Conservation (phyloP, 2,888 invertebrate species). For the Sarcophaga variegata region DNA sequence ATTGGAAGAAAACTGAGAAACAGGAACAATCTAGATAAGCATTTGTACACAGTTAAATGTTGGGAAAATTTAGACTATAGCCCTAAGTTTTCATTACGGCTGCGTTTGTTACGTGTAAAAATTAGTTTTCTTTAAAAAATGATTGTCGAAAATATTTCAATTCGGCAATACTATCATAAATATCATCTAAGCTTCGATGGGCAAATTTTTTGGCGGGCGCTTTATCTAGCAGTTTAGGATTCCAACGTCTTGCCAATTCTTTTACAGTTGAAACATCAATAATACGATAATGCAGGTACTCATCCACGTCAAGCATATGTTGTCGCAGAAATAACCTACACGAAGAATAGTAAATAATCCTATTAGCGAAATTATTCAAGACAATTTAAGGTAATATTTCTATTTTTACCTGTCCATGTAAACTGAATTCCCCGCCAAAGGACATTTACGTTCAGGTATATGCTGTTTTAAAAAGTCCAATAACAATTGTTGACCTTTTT, state of each 20-base stretch:
- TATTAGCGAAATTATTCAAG: neutral
- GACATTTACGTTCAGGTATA: slow-evolving; percentile 84
- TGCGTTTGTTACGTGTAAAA: slow-evolving; percentile 17
- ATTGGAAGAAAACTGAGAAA: no score
- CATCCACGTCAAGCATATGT: slow-evolving; percentile 89
- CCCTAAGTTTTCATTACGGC: neutral
- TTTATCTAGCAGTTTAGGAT: slow-evolving; percentile 84
- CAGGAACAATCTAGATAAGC: no score
- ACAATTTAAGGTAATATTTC: neutral
- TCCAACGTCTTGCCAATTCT: slow-evolving; percentile 92
- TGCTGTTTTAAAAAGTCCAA: slow-evolving; percentile 87
- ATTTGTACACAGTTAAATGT: no score
- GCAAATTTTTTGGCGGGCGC: slow-evolving; percentile 85
- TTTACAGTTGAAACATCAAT: slow-evolving; percentile 96
- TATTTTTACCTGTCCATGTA: slow-evolving; percentile 87
- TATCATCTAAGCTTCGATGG: slow-evolving; percentile 92
- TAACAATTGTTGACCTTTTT: slow-evolving; percentile 87
- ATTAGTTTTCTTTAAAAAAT: slow-evolving; percentile 82
- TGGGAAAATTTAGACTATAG: no score
- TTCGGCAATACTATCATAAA: slow-evolving; percentile 92
- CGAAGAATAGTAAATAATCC: neutral
- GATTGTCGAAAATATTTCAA: slow-evolving; percentile 88
- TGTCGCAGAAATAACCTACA: slow-evolving; percentile 86
- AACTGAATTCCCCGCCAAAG: slow-evolving; percentile 93
- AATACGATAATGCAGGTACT: slow-evolving; percentile 94